These are phyloP conservation scores for Vannuccia rotundouncinata DNA, from an alignment of 2,888 invertebrate genomes.

Conservation along the genomic window DNA sequence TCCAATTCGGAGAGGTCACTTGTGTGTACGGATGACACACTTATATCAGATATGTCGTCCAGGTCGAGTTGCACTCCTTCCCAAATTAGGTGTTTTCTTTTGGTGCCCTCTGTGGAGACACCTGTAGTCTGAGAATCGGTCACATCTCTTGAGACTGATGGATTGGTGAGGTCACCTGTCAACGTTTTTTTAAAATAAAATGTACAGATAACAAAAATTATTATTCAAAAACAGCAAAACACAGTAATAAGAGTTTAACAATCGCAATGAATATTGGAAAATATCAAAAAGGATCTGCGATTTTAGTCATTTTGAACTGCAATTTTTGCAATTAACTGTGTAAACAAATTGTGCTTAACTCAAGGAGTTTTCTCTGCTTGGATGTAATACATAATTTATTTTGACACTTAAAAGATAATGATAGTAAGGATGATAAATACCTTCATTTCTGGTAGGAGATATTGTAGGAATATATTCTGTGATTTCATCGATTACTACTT, in stretches of 20 bases:
- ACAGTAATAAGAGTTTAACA: too few relatives aligned
- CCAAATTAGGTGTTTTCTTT: neutral
- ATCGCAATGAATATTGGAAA: too few relatives aligned
- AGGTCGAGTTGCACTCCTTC: slow-evolving; percentile 21
- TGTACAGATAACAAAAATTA: too few relatives aligned
- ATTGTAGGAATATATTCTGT: neutral
- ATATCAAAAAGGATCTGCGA: too few relatives aligned
- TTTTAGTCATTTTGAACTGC: too few relatives aligned
- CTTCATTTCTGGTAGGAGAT: neutral
- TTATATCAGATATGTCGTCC: slow-evolving; percentile 44
- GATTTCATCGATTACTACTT: neutral
- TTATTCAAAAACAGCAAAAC: neutral
- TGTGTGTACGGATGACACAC: slow-evolving; percentile 57
- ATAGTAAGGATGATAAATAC: neutral
- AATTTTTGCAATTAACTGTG: too few relatives aligned
- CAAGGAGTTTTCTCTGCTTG: too few relatives aligned
- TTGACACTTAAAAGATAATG: neutral
- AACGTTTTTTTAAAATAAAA: too few relatives aligned
- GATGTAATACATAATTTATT: neutral
- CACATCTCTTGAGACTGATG: neutral
- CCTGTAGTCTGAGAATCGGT: neutral
- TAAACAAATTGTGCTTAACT: too few relatives aligned
- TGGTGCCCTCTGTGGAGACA: neutral
- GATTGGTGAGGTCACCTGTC: neutral
- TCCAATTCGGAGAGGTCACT: slow-evolving; percentile 57